Evolutionary conservation across 2,113 vertebrate genomes (phyloP).

Genomic region (Sebastes schlegelii): DNA sequence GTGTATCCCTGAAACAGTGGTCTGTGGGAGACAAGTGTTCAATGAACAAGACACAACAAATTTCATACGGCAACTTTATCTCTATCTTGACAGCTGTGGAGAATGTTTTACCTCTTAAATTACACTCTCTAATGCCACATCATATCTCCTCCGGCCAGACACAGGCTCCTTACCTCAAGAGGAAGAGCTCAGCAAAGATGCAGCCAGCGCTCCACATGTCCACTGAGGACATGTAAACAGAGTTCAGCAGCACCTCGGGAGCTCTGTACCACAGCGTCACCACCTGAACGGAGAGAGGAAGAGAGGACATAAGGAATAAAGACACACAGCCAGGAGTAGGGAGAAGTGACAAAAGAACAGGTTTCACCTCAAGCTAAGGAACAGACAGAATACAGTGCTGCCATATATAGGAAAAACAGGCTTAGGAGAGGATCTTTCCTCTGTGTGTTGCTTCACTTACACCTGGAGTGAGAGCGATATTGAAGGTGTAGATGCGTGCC

Average conservation of each 20-base stretch:
- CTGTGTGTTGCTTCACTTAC: slow-evolving; percentile 68
- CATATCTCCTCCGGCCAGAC: neutral
- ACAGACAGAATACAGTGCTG: neutral
- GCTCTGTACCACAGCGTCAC: slow-evolving; percentile 87
- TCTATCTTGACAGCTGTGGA: neutral
- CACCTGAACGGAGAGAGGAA: slow-evolving; percentile 70
- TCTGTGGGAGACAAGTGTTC: slow-evolving; percentile 54
- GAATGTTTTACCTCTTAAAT: neutral
- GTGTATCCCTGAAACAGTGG: slow-evolving; percentile 80
- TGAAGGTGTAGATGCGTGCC: slow-evolving; percentile 82
- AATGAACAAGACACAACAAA: neutral
- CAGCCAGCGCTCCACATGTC: slow-evolving; percentile 87
- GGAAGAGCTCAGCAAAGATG: slow-evolving; percentile 85
- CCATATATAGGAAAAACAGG: neutral
- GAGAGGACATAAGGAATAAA: neutral
- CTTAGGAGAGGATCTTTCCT: neutral
- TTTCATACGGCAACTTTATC: neutral
- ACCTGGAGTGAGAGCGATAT: slow-evolving; percentile 84
- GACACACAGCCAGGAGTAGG: neutral
- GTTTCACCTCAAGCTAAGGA: neutral
- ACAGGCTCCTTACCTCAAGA: slow-evolving; percentile 71
- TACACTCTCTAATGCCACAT: neutral
- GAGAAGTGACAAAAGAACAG: neutral
- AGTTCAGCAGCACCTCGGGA: slow-evolving; percentile 84
- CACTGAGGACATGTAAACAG: slow-evolving; percentile 83